phyloP scores from a whole-genome alignment of 2,888 invertebrate genomes.

The Microchrysa polita region DNA sequence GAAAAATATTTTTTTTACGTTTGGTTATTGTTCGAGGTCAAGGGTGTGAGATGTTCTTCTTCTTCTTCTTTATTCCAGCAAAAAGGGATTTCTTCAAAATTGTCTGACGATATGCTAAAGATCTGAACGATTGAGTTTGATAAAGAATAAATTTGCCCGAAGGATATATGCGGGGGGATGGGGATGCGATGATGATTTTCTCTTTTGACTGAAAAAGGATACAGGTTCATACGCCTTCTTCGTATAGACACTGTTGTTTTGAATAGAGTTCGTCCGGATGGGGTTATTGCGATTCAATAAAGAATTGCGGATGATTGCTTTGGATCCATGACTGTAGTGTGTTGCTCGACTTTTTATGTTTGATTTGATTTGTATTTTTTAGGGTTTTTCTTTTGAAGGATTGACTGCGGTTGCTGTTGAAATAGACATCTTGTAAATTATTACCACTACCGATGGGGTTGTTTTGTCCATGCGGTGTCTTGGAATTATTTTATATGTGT shows the following conservation, averaged over 20 bases:
- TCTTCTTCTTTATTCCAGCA: too few species aligned
- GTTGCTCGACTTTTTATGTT: neutral
- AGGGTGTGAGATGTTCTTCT: neutral
- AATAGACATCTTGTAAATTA: neutral
- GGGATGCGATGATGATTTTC: neutral
- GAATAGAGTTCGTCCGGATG: too few species aligned
- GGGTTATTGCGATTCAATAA: neutral
- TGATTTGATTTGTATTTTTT: neutral
- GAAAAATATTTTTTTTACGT: too few species aligned
- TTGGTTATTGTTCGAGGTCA: conserved; percentile 3
- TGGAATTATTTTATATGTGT: neutral
- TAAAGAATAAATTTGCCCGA: neutral
- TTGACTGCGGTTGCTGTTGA: neutral
- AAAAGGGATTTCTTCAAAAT: neutral
- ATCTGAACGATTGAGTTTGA: conserved; percentile 1
- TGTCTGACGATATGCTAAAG: conserved; percentile 16
- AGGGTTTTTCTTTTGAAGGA: neutral
- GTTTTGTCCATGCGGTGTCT: conserved; percentile 2
- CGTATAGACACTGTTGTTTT: too few species aligned
- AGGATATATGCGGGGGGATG: neutral
- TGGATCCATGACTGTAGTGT: neutral
- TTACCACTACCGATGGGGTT: neutral
- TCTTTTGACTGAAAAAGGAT: conserved; percentile 16
- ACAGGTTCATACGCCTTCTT: neutral
- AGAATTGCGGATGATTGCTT: neutral